Conservation (phyloP, 2,113 vertebrate genomes). For the Micronycteris hirsuta region DNA sequence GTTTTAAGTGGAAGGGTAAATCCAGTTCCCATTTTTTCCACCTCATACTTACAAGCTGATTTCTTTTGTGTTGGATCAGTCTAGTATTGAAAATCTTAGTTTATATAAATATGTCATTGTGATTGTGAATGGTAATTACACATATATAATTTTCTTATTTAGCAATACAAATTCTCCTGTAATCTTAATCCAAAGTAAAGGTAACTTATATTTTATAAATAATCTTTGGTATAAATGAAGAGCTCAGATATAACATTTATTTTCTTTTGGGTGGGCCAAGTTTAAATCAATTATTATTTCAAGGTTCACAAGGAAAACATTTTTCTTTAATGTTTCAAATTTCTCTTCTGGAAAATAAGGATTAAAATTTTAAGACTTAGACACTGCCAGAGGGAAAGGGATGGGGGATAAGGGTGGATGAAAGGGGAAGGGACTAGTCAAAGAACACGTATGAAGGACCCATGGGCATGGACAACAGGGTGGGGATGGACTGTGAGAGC, state of each 20-base stretch:
- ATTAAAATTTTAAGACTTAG: slow-evolving; percentile 7
- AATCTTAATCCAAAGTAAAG: not conserved
- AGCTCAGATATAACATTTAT: not conserved
- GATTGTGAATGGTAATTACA: not conserved
- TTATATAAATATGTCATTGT: not conserved
- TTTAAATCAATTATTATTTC: slow-evolving; percentile 47
- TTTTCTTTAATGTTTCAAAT: slow-evolving; percentile 14
- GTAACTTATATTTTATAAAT: not conserved
- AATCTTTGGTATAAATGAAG: not conserved
- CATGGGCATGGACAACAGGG: no score
- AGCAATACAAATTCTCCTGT: not conserved
- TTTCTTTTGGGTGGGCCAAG: not conserved
- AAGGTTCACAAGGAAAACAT: slow-evolving; percentile 17
- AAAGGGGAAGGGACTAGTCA: no score
- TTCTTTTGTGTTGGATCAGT: not conserved
- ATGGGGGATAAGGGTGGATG: no score
- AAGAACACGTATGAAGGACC: no score
- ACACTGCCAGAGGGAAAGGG: no score
- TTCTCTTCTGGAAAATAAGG: slow-evolving; percentile 19
- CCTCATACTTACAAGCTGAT: not conserved
- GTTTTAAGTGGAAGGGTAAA: not conserved
- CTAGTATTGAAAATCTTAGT: not conserved
- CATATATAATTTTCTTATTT: not conserved
- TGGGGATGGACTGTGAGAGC: no score
- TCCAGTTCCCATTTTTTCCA: not conserved